Percentiles rank a stretch among this genome's conserved stretches.
phyloP scores from a whole-genome alignment of 2,113 vertebrate genomes.

The Mesembrinibis cayennensis region DNA sequence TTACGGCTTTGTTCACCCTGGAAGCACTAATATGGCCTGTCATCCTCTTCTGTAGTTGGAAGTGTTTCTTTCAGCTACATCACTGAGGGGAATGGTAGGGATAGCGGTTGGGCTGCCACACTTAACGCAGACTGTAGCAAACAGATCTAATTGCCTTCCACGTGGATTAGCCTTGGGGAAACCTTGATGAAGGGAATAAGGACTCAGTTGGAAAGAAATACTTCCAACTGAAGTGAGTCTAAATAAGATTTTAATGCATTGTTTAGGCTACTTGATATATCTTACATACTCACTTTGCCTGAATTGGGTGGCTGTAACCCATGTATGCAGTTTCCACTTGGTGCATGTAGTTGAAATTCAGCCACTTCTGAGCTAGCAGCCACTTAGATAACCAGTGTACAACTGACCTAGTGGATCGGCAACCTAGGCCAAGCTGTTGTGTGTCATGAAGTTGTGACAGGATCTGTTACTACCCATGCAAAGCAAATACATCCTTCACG shows the following conservation, averaged over 20 bases:
- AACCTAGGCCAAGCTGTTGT: not conserved
- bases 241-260: not conserved
- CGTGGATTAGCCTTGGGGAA: not conserved
- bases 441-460: not conserved
- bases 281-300: not conserved
- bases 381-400: not conserved
- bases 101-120: not conserved
- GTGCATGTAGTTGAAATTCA: not conserved
- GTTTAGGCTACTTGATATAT: not conserved
- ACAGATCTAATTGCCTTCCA: not conserved
- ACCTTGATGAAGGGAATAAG: not conserved
- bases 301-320: not conserved
- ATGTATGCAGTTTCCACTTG: not conserved
- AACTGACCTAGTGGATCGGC: not conserved
- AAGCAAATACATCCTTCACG: not conserved
- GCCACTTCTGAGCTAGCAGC: not conserved
- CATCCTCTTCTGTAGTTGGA: not conserved
- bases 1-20: not conserved
- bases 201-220: not conserved
- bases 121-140: not conserved
- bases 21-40: not conserved
- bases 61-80: not conserved
- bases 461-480: not conserved
- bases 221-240: not conserved
- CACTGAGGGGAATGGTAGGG: not conserved